phyloP scores from a whole-genome alignment of 2,113 vertebrate genomes.

The Hoplias malabaricus region DNA sequence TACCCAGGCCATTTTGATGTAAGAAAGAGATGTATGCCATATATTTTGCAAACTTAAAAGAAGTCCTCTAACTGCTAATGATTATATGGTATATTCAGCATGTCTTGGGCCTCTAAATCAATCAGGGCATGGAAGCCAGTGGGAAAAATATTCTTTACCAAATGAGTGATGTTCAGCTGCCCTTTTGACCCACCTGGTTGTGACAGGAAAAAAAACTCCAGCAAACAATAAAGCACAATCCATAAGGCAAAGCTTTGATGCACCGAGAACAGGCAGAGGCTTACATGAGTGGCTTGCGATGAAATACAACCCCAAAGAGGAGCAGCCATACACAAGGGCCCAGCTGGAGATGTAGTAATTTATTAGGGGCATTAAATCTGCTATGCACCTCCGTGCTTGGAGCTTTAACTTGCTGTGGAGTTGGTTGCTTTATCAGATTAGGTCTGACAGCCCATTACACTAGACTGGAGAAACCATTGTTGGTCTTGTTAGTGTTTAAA shows the following conservation, averaged over 20 bases:
- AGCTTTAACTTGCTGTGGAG: background rate
- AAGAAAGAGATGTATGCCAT: background rate
- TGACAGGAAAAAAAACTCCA: slow-evolving; percentile 16
- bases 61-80: background rate
- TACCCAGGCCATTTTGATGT: slow-evolving; percentile 1
- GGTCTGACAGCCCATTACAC: background rate
- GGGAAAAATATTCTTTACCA: background rate
- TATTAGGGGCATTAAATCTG: slow-evolving; percentile 32
- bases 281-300: background rate
- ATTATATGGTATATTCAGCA: slow-evolving; percentile 7
- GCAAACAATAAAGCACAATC: background rate
- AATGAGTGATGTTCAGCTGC: background rate
- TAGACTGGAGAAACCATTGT: background rate
- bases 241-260: slow-evolving; percentile 14
- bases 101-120: background rate
- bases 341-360: slow-evolving; percentile 12
- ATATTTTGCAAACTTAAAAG: background rate
- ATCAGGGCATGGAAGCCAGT: background rate
- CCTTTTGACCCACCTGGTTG: slow-evolving; percentile 25
- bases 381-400: background rate
- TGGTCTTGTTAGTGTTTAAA: background rate
- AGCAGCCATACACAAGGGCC: background rate
- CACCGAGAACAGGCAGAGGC: background rate
- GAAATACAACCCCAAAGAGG: background rate
- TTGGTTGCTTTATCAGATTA: slow-evolving; percentile 30